Percentiles rank a stretch among this genome's conserved stretches.
These are phyloP conservation scores for Microtus richardsoni DNA, from an alignment of 2,113 vertebrate genomes.

Conservation along the genomic window DNA sequence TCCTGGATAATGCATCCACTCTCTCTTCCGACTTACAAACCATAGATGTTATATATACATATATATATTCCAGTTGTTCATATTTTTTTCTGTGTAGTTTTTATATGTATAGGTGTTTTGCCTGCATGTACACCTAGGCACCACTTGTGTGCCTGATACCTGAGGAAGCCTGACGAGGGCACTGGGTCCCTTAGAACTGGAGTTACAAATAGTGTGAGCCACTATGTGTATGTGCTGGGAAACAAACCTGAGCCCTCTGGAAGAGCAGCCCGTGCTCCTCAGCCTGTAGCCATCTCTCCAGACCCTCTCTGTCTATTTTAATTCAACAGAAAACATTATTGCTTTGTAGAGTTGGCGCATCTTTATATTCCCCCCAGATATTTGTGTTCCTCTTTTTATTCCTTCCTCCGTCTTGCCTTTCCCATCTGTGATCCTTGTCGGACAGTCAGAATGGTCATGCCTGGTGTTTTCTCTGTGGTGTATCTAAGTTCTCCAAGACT, in stretches of 20 bases:
- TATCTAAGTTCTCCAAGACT: not conserved
- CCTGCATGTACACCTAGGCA: not conserved
- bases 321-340: not conserved
- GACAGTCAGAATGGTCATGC: not conserved
- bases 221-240: not conserved
- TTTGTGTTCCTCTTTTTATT: slow-evolving; percentile 16
- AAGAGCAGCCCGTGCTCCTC: not conserved
- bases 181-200: not conserved
- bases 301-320: not conserved
- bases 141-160: not conserved
- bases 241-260: not conserved
- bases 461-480: not conserved
- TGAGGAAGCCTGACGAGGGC: not conserved
- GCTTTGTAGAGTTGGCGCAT: not conserved
- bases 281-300: not conserved
- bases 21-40: not conserved
- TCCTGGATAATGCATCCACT: not conserved
- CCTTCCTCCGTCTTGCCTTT: not conserved
- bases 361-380: not conserved
- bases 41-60: not conserved
- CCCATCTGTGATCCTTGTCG: not conserved
- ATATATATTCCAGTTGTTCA: not conserved
- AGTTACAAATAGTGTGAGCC: not conserved
- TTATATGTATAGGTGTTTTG: not conserved
- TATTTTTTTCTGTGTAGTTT: not conserved